These are phyloP conservation scores for Coleophora deauratella DNA, from an alignment of 2,888 invertebrate species.

Conservation along the genomic window DNA sequence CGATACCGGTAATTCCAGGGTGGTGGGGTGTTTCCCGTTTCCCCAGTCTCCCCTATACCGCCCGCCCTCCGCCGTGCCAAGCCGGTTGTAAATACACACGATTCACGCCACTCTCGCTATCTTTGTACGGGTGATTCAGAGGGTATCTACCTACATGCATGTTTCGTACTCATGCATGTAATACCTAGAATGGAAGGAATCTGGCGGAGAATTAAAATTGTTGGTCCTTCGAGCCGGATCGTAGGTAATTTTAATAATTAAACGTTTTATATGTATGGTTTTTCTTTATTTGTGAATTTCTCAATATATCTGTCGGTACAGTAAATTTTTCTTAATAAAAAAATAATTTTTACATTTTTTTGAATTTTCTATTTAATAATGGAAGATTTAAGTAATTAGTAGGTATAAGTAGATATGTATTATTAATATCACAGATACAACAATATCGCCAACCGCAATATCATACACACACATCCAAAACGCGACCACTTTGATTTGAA, in stretches of 20 bases:
- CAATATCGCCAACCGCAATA: constrained; percentile 36
- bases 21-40: constrained; percentile 29
- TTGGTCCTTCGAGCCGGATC: too few relatives aligned
- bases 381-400: constrained; percentile 20
- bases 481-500: constrained; percentile 49
- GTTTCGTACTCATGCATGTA: not conserved
- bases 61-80: constrained; percentile 14
- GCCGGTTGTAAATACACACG: constrained; percentile 64
- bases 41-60: constrained; percentile 32
- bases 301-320: constrained; percentile 49
- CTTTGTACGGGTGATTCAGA: constrained; percentile 40
- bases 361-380: constrained; percentile 35
- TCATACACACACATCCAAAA: constrained; percentile 48
- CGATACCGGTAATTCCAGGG: constrained; percentile 43
- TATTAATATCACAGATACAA: constrained; percentile 48
- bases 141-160: constrained; percentile 17
- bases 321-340: constrained; percentile 56
- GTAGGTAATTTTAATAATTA: not conserved
- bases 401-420: too few relatives aligned
- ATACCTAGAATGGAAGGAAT: too few relatives aligned
- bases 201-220: too few relatives aligned
- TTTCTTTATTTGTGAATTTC: constrained; percentile 66
- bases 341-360: constrained; percentile 58
- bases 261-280: constrained; percentile 24
- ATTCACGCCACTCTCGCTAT: constrained; percentile 51